These are phyloP conservation scores for Cephus spinipes DNA, from an alignment of 2,888 invertebrate species.

Conservation along the genomic window DNA sequence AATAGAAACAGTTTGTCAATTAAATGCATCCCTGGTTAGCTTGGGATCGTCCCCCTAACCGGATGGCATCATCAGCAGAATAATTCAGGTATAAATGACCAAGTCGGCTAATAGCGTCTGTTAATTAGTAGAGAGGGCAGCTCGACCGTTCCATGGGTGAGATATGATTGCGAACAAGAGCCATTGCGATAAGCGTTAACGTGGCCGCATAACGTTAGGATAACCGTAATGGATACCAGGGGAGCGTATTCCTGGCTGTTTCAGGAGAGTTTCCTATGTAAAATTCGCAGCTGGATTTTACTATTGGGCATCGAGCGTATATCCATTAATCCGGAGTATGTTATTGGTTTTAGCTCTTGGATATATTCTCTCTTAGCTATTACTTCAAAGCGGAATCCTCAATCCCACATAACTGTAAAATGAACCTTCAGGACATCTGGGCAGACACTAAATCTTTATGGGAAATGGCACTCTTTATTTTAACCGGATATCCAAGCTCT, in stretches of 20 bases:
- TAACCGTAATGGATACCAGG: not conserved
- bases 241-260: not conserved
- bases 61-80: constrained; percentile 30
- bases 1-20: not conserved
- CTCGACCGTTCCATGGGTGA: constrained; percentile 32
- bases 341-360: not conserved
- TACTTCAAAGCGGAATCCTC: not conserved
- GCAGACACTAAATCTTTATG: not conserved
- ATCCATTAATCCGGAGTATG: not conserved
- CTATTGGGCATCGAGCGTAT: not conserved
- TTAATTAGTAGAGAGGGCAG: constrained; percentile 43
- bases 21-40: not conserved
- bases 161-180: constrained; percentile 29
- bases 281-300: not conserved
- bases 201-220: not conserved
- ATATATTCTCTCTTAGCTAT: not conserved
- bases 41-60: not conserved
- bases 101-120: constrained; percentile 46
- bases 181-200: not conserved
- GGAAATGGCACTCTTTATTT: not conserved
- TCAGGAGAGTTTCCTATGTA: not conserved
- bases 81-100: constrained; percentile 53
- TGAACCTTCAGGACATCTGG: not conserved
- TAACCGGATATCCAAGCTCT: not conserved
- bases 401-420: not conserved